Base-by-base conservation (phyloP, 2,113 vertebrate genomes). In the Ictidomys tridecemlineatus region DNA sequence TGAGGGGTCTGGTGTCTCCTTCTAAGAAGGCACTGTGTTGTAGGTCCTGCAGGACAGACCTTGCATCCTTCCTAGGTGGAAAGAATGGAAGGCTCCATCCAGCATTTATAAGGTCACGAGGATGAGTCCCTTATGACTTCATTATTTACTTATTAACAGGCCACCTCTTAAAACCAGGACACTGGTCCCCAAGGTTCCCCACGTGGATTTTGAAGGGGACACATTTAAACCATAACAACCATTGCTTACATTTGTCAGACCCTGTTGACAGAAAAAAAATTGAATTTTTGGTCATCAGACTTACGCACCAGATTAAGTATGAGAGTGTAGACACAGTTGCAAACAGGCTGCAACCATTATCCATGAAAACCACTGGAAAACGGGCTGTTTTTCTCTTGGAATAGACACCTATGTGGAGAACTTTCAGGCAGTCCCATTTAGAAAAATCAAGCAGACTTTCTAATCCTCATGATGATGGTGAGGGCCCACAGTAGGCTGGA, bases 91-190 rank as follows among this genome's bases (percentile, higher is more conserved):
- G 24, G 5, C 13, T 56, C 16, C 12, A 13, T 12, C 1, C 24
- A 72, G 37, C 14, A 7, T 30, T 53, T 63, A 1, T 69, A 63
- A 45, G 5, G 34, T 85, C 28, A 8, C 30, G 4, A 63, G 67
- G 24, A 4, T 20, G 10, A 18, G 48, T 37, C 0, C 1, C 2
- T 32, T 16, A 56, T 4, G 53, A 67, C 2, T 37, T 58, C 18
- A 48, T 79, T 9, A 30, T 16, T 48, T 76, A 63, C 14, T 51
- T 51, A 13, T 51, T 22, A 45, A 24, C 18, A 48, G 37, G 37
- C 3, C 24, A 14, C 6, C 4, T 69, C 16, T 69, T 56, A 83
- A 61, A 61, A 39, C 10, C 12, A 69, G 56, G 0, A 10, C 14
- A 53, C 18, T 72, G 53, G 20, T 14, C 22, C 63, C 53, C 28